phyloP scores from a whole-genome alignment of 2,113 vertebrate species.

The Heterotilapia buettikoferi region DNA sequence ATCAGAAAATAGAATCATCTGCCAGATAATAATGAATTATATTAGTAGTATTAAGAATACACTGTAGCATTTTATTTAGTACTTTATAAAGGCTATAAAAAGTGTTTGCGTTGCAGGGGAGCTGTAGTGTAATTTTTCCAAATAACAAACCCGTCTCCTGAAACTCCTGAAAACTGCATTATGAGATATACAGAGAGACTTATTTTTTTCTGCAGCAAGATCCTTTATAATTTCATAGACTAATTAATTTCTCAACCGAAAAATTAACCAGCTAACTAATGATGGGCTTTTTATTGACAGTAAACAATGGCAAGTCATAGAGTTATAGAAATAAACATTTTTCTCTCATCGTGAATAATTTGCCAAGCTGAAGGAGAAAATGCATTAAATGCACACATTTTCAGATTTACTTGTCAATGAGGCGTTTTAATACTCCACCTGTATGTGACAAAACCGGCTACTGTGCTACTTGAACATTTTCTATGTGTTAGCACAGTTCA shows the following conservation, averaged over 20 bases:
- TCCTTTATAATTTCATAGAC: background rate
- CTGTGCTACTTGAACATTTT: background rate
- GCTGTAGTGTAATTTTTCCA: background rate
- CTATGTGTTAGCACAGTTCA: background rate
- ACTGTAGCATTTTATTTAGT: background rate
- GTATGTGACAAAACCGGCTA: background rate
- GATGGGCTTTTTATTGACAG: background rate
- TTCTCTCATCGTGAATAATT: background rate
- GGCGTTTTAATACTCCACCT: background rate
- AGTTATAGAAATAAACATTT: background rate
- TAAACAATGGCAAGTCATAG: background rate
- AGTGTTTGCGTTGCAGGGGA: background rate
- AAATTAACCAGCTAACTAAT: background rate
- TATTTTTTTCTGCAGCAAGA: background rate
- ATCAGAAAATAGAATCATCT: background rate
- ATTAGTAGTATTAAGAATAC: background rate
- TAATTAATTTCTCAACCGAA: background rate
- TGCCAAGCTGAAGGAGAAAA: background rate
- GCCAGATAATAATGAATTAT: background rate
- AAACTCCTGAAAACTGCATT: background rate
- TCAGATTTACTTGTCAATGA: background rate
- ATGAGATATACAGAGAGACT: background rate
- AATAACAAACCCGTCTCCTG: background rate
- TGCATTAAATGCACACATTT: accelerated
- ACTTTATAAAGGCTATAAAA: background rate